Base-by-base conservation (phyloP, 2,797 vertebrate species). In the Fringilla coelebs region DNA sequence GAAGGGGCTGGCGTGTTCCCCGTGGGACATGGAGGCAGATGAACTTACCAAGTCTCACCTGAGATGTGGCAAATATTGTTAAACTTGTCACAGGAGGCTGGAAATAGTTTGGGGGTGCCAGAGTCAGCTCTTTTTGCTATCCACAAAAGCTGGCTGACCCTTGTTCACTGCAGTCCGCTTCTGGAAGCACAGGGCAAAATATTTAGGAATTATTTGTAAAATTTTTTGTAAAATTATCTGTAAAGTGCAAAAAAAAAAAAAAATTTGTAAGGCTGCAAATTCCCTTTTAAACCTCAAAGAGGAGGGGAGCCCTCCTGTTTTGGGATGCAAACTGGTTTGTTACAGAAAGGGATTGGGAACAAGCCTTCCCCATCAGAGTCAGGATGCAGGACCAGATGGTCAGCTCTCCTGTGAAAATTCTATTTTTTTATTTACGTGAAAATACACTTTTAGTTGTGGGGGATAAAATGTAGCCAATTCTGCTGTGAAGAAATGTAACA, bases 341-440 rank as follows among this genome's bases (percentile, higher is more conserved):
- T 76, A 40, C 4, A 51, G 79, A 73, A 66, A 13, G 13, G 38
- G 32, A 41, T 2, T 51, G 54, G 60, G 48, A 65, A 7, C 15
- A 92, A 89, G 22, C 41, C 32, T 91, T 46, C 34, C 46, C 41
- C 19, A 9, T 54, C 0, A 4, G 74, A 73, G 63, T 73, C 61
- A 68, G 72, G 74, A 85, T 79, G 48, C 31, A 32, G 60, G 48
- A 28, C 43, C 88, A 90, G 92, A 79, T 89, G 90, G 63, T 85
- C 86, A 65, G n/a, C 38, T 49, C 34, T 81, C 66, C 71, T 89
- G 52, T 72, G 88, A 43, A 57, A 79, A 65, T 65, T 74, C 29
- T 73, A 1, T 22, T 22, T 86, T 86, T 84, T 86, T 88, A 51
- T 87, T 93, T 93, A 63, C 41, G 21, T 51, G 65, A 89, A 93